Conservation (phyloP, 2,888 invertebrate species). For the Nemotelus pantherinus region DNA sequence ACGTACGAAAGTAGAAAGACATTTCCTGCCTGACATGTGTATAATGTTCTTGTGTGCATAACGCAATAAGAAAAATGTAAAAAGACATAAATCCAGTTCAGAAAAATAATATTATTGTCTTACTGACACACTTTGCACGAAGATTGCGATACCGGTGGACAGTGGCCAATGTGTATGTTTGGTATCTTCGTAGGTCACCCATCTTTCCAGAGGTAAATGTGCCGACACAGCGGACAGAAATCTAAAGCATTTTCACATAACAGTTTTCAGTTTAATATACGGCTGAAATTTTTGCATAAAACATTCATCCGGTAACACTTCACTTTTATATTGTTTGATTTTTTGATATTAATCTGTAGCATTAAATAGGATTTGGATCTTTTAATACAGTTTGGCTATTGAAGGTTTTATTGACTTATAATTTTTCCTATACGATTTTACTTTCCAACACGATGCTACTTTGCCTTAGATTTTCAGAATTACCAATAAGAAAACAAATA, state of each 20-base stretch:
- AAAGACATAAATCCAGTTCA: slow-evolving; percentile 24
- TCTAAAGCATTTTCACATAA: no score
- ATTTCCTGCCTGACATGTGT: background rate
- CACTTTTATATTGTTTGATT: no score
- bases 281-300: background rate
- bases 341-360: no score
- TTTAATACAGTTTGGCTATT: no score
- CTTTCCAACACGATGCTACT: no score
- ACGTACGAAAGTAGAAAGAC: background rate
- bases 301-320: background rate
- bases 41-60: background rate
- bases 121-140: slow-evolving; percentile 39
- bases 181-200: slow-evolving; percentile 7
- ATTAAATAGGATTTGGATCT: no score
- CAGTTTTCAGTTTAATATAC: background rate
- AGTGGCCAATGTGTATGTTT: background rate
- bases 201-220: background rate
- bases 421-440: no score
- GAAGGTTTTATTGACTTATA: no score
- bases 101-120: slow-evolving; percentile 38
- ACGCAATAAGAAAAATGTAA: slow-evolving; percentile 6
- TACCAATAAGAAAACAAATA: no score
- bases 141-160: slow-evolving; percentile 5
- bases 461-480: no score
- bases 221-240: no score